Percentiles rank a stretch among this genome's conserved stretches.
Evolutionary conservation across 1,140 invertebrate genomes (phyloP).

Genomic region (Anastrepha ludens): DNA sequence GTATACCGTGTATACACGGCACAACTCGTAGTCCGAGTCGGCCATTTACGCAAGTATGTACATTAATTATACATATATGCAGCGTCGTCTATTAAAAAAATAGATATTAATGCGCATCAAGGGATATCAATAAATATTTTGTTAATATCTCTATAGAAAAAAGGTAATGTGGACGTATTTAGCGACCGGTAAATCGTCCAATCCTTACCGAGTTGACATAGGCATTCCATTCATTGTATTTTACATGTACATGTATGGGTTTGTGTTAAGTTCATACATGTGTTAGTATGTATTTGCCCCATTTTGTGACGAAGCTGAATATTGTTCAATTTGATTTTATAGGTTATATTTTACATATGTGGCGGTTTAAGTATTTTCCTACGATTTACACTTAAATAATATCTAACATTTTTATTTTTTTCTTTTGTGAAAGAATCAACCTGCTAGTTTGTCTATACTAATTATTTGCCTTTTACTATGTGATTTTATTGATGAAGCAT

Average conservation of each 20-base stretch:
- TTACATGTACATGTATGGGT: neutral
- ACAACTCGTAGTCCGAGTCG: conserved; percentile 38
- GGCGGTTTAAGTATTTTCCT: neutral
- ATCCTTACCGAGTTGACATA: neutral
- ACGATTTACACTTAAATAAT: no score
- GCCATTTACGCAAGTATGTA: conserved; percentile 42
- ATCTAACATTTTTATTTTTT: no score
- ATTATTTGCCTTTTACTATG: no score
- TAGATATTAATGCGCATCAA: no score
- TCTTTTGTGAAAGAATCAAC: no score
- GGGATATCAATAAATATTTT: neutral
- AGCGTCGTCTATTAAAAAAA: neutral
- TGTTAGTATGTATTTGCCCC: conserved; percentile 17
- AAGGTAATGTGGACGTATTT: neutral
- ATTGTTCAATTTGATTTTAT: neutral
- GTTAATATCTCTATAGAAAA: neutral
- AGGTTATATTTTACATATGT: conserved; percentile 15
- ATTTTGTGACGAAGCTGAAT: conserved; percentile 45
- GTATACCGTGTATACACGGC: conserved; percentile 40
- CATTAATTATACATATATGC: neutral
- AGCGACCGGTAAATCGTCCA: neutral
- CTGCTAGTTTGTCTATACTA: no score
- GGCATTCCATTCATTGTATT: conserved; percentile 16
- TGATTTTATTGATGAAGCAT: conserved; percentile 2
- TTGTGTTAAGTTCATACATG: neutral